Conservation (phyloP, 2,888 invertebrate species). For the Pilophorus perplexus region DNA sequence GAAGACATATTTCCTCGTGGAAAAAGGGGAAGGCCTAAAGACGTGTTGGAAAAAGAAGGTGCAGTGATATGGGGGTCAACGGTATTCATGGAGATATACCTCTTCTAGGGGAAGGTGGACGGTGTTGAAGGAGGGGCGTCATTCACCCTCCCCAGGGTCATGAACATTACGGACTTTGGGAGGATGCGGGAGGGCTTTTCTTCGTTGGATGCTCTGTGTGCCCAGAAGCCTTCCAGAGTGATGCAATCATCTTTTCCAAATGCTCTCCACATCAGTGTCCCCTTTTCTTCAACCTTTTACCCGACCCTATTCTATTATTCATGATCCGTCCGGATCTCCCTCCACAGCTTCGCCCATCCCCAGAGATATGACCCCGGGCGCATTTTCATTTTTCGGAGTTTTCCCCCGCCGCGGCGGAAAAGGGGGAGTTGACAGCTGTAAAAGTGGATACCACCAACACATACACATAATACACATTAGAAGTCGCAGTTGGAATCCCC, state of each 20-base stretch:
- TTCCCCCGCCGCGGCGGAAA: neutral
- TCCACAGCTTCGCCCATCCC: neutral
- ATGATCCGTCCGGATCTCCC: conserved; percentile 25
- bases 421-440: conserved; percentile 35
- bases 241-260: conserved; percentile 35
- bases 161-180: conserved; percentile 31
- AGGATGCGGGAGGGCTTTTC: conserved; percentile 8
- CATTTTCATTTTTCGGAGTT: conserved; percentile 31
- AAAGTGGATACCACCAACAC: conserved; percentile 16
- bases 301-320: conserved; percentile 34
- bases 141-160: neutral
- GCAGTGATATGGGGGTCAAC: conserved; percentile 38
- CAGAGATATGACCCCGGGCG: conserved; percentile 28
- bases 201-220: neutral
- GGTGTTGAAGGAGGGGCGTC: neutral
- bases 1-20: conserved; percentile 34
- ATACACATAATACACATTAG: neutral
- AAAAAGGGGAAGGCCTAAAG: conserved; percentile 18
- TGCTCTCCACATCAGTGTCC: conserved; percentile 34
- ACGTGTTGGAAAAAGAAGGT: conserved; percentile 30
- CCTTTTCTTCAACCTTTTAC: neutral
- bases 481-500: too few species aligned
- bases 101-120: too few species aligned
- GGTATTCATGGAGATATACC: conserved; percentile 34
- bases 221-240: conserved; percentile 14